Conservation (phyloP, 2,888 invertebrate species). For the Drosophila atripex region DNA sequence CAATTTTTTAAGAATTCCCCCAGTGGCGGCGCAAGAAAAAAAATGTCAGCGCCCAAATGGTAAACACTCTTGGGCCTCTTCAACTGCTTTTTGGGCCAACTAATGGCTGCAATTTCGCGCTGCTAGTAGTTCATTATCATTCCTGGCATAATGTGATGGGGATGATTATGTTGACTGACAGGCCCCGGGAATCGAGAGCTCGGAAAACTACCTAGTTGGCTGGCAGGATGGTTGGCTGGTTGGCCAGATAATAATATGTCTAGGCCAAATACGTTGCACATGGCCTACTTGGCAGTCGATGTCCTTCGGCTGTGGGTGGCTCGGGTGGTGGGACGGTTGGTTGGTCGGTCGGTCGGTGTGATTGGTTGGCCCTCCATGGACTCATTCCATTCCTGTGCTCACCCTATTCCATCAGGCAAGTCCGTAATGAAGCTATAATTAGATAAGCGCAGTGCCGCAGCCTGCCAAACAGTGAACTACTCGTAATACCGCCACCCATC, state of each 20-base stretch:
- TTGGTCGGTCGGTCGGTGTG: neutral
- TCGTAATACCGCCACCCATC: slow-evolving; percentile 7
- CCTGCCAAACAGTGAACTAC: slow-evolving; percentile 21
- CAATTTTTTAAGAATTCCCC: slow-evolving; percentile 26
- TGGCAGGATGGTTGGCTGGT: slow-evolving; percentile 10
- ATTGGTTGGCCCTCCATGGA: slow-evolving; percentile 12
- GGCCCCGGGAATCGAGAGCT: slow-evolving; percentile 25
- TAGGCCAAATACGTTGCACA: slow-evolving; percentile 41
- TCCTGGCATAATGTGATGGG: slow-evolving; percentile 30
- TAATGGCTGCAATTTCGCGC: slow-evolving; percentile 45
- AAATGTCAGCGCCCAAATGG: slow-evolving; percentile 43
- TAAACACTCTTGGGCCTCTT: slow-evolving; percentile 45
- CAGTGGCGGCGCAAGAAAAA: slow-evolving; percentile 6
- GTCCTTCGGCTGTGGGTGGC: slow-evolving; percentile 31
- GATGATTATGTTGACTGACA: slow-evolving; percentile 43
- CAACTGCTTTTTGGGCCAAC: slow-evolving; percentile 37
- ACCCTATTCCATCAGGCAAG: slow-evolving; percentile 59
- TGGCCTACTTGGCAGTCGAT: slow-evolving; percentile 38
- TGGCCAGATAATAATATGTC: slow-evolving; percentile 48
- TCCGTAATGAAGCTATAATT: slow-evolving; percentile 78
- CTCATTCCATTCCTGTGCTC: slow-evolving; percentile 6
- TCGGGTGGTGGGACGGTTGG: neutral
- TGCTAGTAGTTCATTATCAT: slow-evolving; percentile 38
- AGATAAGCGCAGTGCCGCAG: slow-evolving; percentile 61
- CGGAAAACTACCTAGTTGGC: slow-evolving; percentile 16